These are phyloP conservation scores for Micromussa lordhowensis DNA, from an alignment of 92 coral and sea anemone genomes.

Conservation along the genomic window DNA sequence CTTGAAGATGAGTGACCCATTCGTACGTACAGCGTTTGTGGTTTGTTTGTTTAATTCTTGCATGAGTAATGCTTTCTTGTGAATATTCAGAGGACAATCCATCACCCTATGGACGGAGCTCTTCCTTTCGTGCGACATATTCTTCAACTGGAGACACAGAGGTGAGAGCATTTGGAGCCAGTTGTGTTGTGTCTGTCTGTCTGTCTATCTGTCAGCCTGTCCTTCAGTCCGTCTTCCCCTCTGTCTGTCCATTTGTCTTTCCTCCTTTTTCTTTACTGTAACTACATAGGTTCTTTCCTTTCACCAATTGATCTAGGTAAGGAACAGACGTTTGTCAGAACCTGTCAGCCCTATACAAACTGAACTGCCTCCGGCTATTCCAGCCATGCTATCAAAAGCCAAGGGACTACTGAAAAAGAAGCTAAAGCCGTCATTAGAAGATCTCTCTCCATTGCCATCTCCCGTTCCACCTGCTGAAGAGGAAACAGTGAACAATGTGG, in stretches of 20 bases:
- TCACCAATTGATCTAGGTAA: neutral
- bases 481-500: neutral
- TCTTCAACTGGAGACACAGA: conserved; percentile 35
- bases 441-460: conserved; percentile 31
- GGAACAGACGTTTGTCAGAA: conserved; percentile 25
- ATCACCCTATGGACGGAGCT: neutral
- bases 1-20: neutral
- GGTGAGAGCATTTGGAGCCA: conserved; percentile 11
- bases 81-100: conserved; percentile 17
- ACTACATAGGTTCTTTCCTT: neutral
- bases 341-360: conserved; percentile 37
- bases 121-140: conserved; percentile 26
- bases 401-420: conserved; percentile 71
- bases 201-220: neutral
- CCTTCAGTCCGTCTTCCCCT: neutral
- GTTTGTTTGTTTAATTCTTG: neutral
- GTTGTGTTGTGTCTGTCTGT: neutral
- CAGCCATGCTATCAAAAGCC: conserved; percentile 80
- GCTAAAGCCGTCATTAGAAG: conserved; percentile 51
- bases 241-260: neutral
- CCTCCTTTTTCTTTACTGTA: neutral
- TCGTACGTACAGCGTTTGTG: no score
- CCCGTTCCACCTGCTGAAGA: conserved; percentile 19
- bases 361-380: conserved; percentile 75
- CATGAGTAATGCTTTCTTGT: neutral